Base-by-base conservation (phyloP, 2,888 invertebrate genomes). In the Piscicola geometra region DNA sequence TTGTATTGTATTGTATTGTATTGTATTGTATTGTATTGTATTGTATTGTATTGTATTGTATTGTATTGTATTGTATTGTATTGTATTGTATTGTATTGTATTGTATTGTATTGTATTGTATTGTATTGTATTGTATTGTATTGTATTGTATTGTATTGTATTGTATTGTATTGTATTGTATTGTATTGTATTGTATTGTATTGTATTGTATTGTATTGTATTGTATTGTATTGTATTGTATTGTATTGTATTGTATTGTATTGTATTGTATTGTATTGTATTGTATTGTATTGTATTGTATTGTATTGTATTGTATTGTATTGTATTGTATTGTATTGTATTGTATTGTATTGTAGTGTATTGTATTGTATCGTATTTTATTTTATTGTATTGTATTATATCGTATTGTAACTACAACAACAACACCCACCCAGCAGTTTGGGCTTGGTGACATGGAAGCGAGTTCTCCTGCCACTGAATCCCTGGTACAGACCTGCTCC, bases 401-500 rank as follows among this genome's bases (percentile, higher is more conserved):
- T 70, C 15, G 1, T 15, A 35, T 15, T 70, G 35, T 70, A 32
- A 35, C 1, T 36, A 15, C 47, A 33, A 56, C n/a, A 5, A 56
- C 60, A 50, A 32, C 70, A 41, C 71, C 72, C 0, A 60, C 71
- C 56, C 12, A 73, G 15, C 25, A 60, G 12, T 47, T 73, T 64
- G 80, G 94, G 92, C 73, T 95, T 95, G 80, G 93, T 94, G 85
- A 98, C 95, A 79, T 92, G 94, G 87, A 98, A 98, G 84, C 91
- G 90, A 81, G 92, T 91, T 0, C 94, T 93, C 84, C 97, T 94
- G 1, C 96, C 97, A 80, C 93, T 93, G 77, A 94, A 92, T 30
- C 96, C 97, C 82, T 90, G 92, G 75, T 91, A 90, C 77, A 98
- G 88, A 33, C 98, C 97, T 0, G 93, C 89, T 0, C 97, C 98